Evolutionary conservation across 2,797 vertebrate species (phyloP).

Genomic region (Neoniphon sammara): DNA sequence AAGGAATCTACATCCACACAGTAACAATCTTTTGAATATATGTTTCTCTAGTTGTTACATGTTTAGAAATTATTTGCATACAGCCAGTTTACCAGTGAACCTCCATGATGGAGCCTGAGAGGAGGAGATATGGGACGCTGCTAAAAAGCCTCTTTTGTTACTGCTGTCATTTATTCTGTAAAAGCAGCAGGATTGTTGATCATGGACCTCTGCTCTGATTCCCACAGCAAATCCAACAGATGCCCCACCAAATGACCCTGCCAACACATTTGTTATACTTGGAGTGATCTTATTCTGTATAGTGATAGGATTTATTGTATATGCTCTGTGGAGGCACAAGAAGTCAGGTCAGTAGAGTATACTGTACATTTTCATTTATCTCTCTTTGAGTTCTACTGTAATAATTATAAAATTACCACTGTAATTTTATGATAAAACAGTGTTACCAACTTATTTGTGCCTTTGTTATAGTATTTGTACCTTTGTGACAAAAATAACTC

Average conservation of each 20-base stretch:
- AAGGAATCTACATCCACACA: no score
- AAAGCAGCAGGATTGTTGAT: not conserved
- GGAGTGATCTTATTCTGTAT: constrained; percentile 15
- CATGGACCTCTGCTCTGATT: constrained; percentile 10
- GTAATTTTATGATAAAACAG: not conserved
- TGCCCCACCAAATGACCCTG: rapidly evolving
- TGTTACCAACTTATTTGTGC: not conserved
- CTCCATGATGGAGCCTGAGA: no score
- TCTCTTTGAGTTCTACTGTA: not conserved
- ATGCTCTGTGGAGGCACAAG: constrained; percentile 33
- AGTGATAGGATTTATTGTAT: not conserved
- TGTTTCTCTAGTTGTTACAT: no score
- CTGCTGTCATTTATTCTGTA: not conserved
- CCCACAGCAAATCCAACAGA: not conserved
- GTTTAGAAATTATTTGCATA: no score
- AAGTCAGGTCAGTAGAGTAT: constrained; percentile 49
- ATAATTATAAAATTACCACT: not conserved
- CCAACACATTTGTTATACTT: not conserved
- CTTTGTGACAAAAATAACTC: no score
- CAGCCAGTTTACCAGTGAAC: no score
- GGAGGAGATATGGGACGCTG: no score
- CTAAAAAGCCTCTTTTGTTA: no score
- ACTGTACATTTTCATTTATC: not conserved
- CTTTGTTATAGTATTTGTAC: not conserved
- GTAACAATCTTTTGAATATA: no score